Percentiles rank a stretch among this genome's conserved stretches.
phyloP scores from a whole-genome alignment of 2,888 invertebrate species.

The Parthenolecanium corni region DNA sequence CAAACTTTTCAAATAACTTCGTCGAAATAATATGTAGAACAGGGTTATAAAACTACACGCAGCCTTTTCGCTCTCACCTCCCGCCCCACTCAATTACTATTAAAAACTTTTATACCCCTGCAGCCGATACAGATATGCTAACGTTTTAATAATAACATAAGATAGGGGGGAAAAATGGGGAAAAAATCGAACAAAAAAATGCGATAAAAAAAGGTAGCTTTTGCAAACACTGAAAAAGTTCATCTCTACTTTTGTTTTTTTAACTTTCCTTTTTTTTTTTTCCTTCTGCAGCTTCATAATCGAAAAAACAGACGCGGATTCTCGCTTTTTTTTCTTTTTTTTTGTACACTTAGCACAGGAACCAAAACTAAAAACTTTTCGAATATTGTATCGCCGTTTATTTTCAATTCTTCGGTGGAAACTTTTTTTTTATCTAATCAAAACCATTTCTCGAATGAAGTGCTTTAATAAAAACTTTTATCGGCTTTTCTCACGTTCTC shows the following conservation, averaged over 20 bases:
- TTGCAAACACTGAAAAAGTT: not conserved
- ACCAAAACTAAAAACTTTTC: not conserved
- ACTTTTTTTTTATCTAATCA: not conserved
- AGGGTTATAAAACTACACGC: not conserved
- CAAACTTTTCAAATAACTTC: not conserved
- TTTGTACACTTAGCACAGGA: too few species aligned
- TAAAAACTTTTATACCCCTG: not conserved
- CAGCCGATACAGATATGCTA: not conserved
- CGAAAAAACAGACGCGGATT: not conserved
- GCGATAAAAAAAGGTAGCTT: not conserved
- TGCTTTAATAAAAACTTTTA: not conserved
- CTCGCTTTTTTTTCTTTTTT: not conserved
- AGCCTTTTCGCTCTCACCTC: not conserved
- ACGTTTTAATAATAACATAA: not conserved
- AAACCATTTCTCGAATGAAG: conserved; percentile 1
- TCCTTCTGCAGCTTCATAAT: not conserved
- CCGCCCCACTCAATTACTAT: not conserved
- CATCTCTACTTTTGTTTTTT: not conserved
- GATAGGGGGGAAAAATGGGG: too few species aligned
- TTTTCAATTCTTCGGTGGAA: not conserved
- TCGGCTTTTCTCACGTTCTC: not conserved
- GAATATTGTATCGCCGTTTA: not conserved
- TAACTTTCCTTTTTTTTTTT: not conserved
- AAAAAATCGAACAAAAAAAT: not conserved
- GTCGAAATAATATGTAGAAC: conserved; percentile 3